Base-by-base conservation (phyloP, 2,797 vertebrate genomes). In the Coregonus suidteri region DNA sequence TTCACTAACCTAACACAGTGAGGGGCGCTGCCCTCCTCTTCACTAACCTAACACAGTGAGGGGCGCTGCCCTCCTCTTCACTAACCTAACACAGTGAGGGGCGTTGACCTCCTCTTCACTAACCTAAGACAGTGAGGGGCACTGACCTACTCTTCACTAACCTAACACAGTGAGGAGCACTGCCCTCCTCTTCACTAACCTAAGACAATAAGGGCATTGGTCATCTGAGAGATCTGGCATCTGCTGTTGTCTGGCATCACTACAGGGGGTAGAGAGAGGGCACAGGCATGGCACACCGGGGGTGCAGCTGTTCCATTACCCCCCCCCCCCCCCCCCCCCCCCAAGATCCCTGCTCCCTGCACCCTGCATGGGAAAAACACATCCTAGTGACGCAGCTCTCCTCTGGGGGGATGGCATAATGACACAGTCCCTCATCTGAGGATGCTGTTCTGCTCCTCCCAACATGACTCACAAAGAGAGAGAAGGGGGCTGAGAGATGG, bases 211-310 rank as follows among this genome's bases (percentile, higher is more conserved):
- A 75, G 75, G 73, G 66, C 81, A 80, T 66, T 74, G 70, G 65
- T 75, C 64, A 35, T 83, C 64, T 47, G 68, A 35, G 56, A 79
- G 56, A 73, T 78, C 75, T 82, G 79, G 66, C 82, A 82, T 84
- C 74, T 83, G 81, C 64, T 81, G 75, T 79, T 71, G 75, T 79
- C 73, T 78, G 80, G 71, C 67, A 75, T 25, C 18, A 47, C 75
- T 64, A 72, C 56, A 65, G 13, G 78, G 77, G 77, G 79, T 70
- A 37, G 76, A 67, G 76, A 73, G 72, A 13, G 2, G 74, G 67
- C 69, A 77, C 53, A 47, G 53, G 31, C 4, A n/a, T 52, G 15
- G 77, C 74, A 73, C 66, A 71, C 72, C 76, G 75, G 51, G 74
- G 78, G 54, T 77, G 34, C 73, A 75, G 79, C 71, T 83, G 77